Evolutionary conservation across 2,113 vertebrate species (phyloP), one percentile per base, ranked within the genome.

Genomic region (Columbina picui): DNA sequence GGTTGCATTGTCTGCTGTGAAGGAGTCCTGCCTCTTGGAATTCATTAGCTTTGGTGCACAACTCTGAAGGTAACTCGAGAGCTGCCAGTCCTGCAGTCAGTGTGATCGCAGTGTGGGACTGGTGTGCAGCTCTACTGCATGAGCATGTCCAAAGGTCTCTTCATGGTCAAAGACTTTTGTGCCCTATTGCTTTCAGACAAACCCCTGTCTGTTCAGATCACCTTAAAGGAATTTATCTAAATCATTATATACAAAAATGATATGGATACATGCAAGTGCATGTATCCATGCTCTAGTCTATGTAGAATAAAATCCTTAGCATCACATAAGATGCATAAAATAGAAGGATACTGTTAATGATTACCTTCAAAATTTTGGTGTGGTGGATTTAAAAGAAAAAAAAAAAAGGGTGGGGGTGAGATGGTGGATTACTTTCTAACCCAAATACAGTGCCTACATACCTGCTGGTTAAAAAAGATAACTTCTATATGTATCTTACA

Each of bases 1-100:
- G 27, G 74, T 80, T 79, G 75, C 73, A 83, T 75, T 70, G 41
- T 61, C 55, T 92, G 64, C 38, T 90, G 68, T 67, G 90, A 92
- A 34, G 71, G 63, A 74, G 34, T 9, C 49, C 47, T 84, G 55
- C 34, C 2, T 4, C 41, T 39, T 78, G 67, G 52, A 47, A 34
- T 93, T 65, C 52, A 7, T 27, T 52, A 30, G 38, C 53, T 64
- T 60, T 73, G 71, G 32, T 84, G 59, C 45, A 67, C 56, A 92
- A 26, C 55, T 88, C 59, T 32, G 50, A 57, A 30, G 7, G 12
- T 20, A 30, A 7, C 0, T 10, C 52, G 7, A 50, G 36, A 85
- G 41, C 49, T 87, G 73, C 86, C 59, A 20, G 34, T 77, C 67
- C 41, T 45, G 50, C 39, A 57, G 50, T 22, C n/a, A 17, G 18